Percentiles rank a stretch among this genome's conserved stretches.
These are phyloP conservation scores for Sebastes diploproa DNA, from an alignment of 2,797 vertebrate species.

Conservation along the genomic window DNA sequence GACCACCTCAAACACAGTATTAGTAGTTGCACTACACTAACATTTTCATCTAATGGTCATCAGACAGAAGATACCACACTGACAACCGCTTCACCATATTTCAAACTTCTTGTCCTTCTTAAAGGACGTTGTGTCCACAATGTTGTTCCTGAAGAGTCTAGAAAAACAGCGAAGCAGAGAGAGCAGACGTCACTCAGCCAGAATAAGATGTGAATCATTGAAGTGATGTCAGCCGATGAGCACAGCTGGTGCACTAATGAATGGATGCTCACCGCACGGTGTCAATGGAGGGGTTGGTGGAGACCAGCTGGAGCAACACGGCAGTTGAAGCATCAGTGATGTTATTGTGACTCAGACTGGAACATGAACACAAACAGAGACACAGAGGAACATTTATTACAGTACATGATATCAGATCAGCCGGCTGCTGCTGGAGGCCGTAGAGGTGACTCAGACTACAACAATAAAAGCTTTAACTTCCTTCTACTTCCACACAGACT, in stretches of 20 bases:
- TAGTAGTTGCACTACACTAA: neutral
- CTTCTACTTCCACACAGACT: too few species aligned
- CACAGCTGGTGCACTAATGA: neutral
- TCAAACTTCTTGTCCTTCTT: conserved; percentile 39
- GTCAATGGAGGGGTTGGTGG: conserved; percentile 12
- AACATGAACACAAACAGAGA: conserved; percentile 10
- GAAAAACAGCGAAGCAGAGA: neutral
- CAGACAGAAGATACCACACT: neutral
- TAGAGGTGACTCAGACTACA: too few species aligned
- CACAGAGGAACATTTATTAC: neutral
- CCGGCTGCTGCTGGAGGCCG: neutral
- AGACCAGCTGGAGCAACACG: conserved; percentile 36
- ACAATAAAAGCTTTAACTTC: too few species aligned
- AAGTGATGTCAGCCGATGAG: neutral
- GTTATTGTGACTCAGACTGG: conserved; percentile 64
- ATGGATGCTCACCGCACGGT: conserved; percentile 52
- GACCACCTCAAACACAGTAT: neutral
- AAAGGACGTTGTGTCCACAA: conserved; percentile 27
- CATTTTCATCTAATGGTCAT: neutral
- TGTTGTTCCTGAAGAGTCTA: conserved; percentile 62
- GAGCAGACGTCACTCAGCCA: conserved; percentile 4
- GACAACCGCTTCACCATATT: conserved; percentile 25
- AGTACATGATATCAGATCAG: too few species aligned
- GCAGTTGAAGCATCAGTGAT: conserved; percentile 44
- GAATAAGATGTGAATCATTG: neutral